phyloP scores from a whole-genome alignment of 2,113 vertebrate species.

The Raphicerus campestris region DNA sequence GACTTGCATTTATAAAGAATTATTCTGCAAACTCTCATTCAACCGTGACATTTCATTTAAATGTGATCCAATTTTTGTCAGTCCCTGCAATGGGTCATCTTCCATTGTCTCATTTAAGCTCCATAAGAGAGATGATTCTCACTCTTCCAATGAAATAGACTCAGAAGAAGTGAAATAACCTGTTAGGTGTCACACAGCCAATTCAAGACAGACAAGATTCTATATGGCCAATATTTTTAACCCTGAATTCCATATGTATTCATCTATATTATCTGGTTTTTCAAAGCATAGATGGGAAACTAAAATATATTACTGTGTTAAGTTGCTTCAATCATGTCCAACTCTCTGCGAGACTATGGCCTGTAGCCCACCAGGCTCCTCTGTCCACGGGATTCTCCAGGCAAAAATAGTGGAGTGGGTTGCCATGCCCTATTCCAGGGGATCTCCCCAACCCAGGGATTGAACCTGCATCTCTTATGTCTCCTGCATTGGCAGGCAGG shows the following conservation, averaged over 20 bases:
- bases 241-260: not conserved
- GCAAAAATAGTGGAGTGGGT: not conserved
- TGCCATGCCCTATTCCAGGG: not conserved
- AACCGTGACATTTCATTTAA: not conserved
- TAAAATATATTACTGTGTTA: not conserved
- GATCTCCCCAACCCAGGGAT: not conserved
- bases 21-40: not conserved
- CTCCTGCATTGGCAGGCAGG: not conserved
- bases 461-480: not conserved
- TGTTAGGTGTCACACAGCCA: not conserved
- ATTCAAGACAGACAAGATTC: not conserved
- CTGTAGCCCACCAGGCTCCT: not conserved
- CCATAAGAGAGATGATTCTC: not conserved
- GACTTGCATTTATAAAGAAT: not conserved
- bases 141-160: not conserved
- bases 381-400: not conserved
- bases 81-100: not conserved
- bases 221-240: not conserved
- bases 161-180: not conserved
- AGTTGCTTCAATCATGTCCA: not conserved
- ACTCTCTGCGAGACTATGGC: not conserved
- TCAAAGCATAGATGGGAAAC: not conserved
- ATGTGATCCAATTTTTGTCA: not conserved
- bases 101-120: not conserved
- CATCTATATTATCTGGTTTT: not conserved